Base-by-base conservation (phyloP, 2,113 vertebrate species). In the Cyprinodon variegatus region DNA sequence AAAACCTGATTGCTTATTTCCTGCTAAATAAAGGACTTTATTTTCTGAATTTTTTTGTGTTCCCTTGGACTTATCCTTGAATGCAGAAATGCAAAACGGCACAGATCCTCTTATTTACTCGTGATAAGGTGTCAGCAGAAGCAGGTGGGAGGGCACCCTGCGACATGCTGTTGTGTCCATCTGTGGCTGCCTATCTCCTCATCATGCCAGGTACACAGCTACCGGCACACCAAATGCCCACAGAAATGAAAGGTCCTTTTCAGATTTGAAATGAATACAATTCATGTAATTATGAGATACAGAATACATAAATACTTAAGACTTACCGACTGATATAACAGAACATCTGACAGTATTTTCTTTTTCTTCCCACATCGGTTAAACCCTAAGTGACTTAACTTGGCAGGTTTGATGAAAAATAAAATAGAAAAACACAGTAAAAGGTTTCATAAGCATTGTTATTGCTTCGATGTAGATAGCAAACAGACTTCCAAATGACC, bases 91-190 rank as follows among this genome's bases (percentile, higher is more conserved):
- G 11, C 48, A 72, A 75, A 61, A 36, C 17, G 66, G 9, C 65
- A 68, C 78, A 71, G 66, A 59, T 36, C 3, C 68, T 87, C 77
- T 74, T 66, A 68, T 82, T 68, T 62, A n/a, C 41, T 80, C 20
- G 60, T 86, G 80, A 85, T 81, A 88, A 86, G 69, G 60, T 86
- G 79, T 75, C 78, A 82, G 84, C 78, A n/a, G 81, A 81, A 83
- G 82, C 86, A 87, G 88, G 83, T 90, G 90, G 50, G 89, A 90
- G 73, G 83, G 74, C 81, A 76, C 70, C 77, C 83, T 79, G 82
- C 90, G 86, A 77, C 87, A 89, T 79, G 76, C 86, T 85, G 78
- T 85, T 88, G 86, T 74, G 70, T 90, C 91, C 86, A 65, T 90
- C 91, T 91, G 91, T 85, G 68, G 74, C 65, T 71, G 77, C 83